Conservation (phyloP, 2,888 invertebrate genomes). For the Hoplodrina blanda region DNA sequence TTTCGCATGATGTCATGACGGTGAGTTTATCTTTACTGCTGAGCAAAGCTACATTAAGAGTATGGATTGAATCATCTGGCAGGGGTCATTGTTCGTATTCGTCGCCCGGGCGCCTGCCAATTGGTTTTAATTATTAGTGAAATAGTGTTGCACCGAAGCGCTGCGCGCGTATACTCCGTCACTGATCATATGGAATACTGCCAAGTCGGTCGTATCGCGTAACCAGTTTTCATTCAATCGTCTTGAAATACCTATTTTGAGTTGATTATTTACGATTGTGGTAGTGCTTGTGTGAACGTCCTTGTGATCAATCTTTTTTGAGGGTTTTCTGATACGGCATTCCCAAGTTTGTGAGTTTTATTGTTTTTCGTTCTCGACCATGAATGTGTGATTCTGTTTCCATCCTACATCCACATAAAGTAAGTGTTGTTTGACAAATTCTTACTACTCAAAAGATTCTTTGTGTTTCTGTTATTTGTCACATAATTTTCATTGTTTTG, state of each 20-base stretch:
- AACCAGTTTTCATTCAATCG: conserved; percentile 64
- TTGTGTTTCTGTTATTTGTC: conserved; percentile 3
- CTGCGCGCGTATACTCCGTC: conserved; percentile 67
- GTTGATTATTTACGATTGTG: conserved; percentile 52
- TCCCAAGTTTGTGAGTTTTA: conserved; percentile 7
- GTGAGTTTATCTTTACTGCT: conserved; percentile 74
- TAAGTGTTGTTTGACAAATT: conserved; percentile 47
- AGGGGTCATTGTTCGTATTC: conserved; percentile 79
- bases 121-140: conserved; percentile 79
- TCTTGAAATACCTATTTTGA: conserved; percentile 56
- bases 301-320: conserved; percentile 14
- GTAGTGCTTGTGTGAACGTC: conserved; percentile 37
- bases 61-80: conserved; percentile 60
- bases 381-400: conserved; percentile 13
- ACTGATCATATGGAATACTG: conserved; percentile 80
- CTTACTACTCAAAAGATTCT: conserved; percentile 9
- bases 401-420: conserved; percentile 19
- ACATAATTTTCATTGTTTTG: conserved; percentile 22
- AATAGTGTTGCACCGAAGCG: conserved; percentile 66
- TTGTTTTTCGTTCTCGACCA: conserved; percentile 16
- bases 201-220: conserved; percentile 83
- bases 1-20: conserved; percentile 78
- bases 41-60: conserved; percentile 25
- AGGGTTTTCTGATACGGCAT: conserved; percentile 2
- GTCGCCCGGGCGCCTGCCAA: conserved; percentile 71